Base-by-base conservation (phyloP, 30 jellyfish, hydroid and myxozoan genomes). In the Hydractinia symbiolongicarpus region DNA sequence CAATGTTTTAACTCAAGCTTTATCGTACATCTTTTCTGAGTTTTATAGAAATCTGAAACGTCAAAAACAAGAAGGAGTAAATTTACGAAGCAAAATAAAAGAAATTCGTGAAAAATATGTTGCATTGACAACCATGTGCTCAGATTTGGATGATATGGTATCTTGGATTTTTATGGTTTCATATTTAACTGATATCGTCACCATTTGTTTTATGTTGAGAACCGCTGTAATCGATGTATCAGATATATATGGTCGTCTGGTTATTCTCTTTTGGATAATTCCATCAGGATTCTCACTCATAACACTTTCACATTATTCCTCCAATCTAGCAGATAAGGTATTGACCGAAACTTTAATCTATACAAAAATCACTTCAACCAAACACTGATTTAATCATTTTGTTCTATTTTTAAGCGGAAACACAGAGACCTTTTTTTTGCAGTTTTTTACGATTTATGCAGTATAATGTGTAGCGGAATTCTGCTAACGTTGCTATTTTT, bases 291-390 rank as follows among this genome's bases (percentile, higher is more conserved):
- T n/a, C n/a, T 19, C 80, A 9, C 66, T 71, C 56, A 7, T 71
- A 15, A 20, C 61, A 19, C 54, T 71, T 14, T 71, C 80, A 4
- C 56, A 50, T 53, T 20, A n/a, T 20, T 30, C 80, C 8, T 13
- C 80, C 30, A 30, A 71, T 15, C 67, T 71, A 10, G n/a, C 56
- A 30, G 80, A 71, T 60, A 71, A 71, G 80, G 80, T 71, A 71
- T 30, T 30, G 44, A 30, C 44, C 44, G 2, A 30, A 30, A 30
- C 44, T 30, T n/a, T 30, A 30, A 30, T 30, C 44, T 2, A 30
- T 30, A 30, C 44, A 30, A 30, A 30, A 30, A 30, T 30, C 44
- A 30, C 44, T 30, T 30, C 2, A 30, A 30, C 44, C 44, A 2
- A 0, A 30, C 44, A 30, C 2, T 30, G 44, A 30, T 30, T 30